These are phyloP conservation scores for Pantherophis guttatus DNA, from an alignment of 2,113 vertebrate genomes.

Conservation along the genomic window DNA sequence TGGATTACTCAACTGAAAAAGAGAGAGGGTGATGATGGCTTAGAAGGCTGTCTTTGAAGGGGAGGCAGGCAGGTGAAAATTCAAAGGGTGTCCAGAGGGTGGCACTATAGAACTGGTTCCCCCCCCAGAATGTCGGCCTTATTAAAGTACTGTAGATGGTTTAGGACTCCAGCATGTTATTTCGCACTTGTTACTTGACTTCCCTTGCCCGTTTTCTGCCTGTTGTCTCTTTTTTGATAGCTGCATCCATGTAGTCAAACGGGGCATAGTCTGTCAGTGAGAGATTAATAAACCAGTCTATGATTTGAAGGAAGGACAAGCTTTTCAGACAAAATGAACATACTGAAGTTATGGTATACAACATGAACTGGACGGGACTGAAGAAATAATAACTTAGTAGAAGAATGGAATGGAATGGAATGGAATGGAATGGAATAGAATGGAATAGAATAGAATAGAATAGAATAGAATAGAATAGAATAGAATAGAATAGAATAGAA, in stretches of 20 bases:
- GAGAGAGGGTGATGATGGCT: not conserved
- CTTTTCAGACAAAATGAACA: not conserved
- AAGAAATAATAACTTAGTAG: not conserved
- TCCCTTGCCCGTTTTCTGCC: not conserved
- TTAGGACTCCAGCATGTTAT: not conserved
- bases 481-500: not conserved
- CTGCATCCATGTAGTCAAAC: not conserved
- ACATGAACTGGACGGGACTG: not conserved
- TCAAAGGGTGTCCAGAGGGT: not conserved
- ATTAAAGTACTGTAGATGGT: not conserved
- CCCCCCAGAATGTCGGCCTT: not conserved
- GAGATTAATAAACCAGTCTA: not conserved
- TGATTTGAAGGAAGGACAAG: not conserved
- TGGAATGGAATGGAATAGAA: too few relatives aligned
- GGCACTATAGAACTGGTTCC: not conserved
- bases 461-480: too few relatives aligned
- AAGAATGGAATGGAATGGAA: too few relatives aligned
- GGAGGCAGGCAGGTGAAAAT: not conserved
- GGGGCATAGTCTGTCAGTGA: not conserved
- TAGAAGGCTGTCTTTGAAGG: not conserved
- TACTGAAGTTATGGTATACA: not conserved
- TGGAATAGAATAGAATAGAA: too few relatives aligned
- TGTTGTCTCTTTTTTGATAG: not conserved
- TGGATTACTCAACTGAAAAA: not conserved
- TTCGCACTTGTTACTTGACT: not conserved